A percentile compares a stretch with the other conserved stretches of the same genome.
Conservation (phyloP, 2,797 vertebrate genomes). For the Cyclura pinguis region DNA sequence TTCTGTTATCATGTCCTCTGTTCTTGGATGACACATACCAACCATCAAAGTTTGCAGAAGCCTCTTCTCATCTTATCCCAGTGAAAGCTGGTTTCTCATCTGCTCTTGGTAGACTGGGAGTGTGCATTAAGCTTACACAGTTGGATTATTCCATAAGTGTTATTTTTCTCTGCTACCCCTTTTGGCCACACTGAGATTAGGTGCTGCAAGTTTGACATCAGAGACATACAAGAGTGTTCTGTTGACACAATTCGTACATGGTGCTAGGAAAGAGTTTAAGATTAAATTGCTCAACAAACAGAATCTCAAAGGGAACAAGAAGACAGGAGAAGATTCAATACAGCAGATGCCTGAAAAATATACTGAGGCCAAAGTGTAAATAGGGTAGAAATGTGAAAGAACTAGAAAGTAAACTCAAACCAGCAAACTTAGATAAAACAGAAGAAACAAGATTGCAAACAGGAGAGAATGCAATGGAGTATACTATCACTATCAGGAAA, state of each 20-base stretch:
- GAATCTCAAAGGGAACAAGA: constrained; percentile 38
- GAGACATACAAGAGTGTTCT: constrained; percentile 23
- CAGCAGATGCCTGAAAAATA: constrained; percentile 43
- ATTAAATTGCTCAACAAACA: constrained; percentile 51
- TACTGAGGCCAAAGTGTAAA: constrained; percentile 53
- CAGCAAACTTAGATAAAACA: constrained; percentile 30
- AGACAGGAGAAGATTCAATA: constrained; percentile 19
- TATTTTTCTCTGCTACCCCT: not conserved
- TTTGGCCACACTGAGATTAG: not conserved
- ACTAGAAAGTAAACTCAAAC: constrained; percentile 25
- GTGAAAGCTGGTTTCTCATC: not conserved
- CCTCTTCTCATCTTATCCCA: not conserved
- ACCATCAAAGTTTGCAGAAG: not conserved
- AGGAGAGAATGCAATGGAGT: not conserved
- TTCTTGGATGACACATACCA: not conserved
- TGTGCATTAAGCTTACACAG: not conserved
- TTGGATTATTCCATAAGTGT: not conserved
- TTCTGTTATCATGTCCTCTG: not conserved
- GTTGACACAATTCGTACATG: constrained; percentile 37
- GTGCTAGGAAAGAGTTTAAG: constrained; percentile 65
- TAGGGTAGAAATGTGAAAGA: constrained; percentile 60
- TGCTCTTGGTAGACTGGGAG: not conserved
- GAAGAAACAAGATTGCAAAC: constrained; percentile 11
- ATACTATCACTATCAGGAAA: not conserved
- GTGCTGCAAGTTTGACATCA: not conserved